Base-by-base conservation (phyloP, 2,113 vertebrate species). In the Prochilodus magdalenae region DNA sequence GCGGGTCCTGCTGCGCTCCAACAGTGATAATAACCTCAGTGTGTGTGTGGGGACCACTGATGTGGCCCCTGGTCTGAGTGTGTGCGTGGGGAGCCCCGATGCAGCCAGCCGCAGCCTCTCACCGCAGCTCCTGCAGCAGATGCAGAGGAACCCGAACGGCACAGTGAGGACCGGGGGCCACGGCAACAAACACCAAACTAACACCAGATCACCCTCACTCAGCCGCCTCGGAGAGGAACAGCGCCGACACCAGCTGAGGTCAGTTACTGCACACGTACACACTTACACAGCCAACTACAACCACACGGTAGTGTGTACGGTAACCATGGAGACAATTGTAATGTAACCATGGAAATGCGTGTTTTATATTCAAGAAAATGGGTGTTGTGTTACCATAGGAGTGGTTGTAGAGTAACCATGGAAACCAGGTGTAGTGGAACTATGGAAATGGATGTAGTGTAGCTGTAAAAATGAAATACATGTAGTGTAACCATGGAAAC, bases 11-110 rank as follows among this genome's bases (percentile, higher is more conserved):
- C 95, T 98, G 69, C 96, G 97, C 65, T 99, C 97, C 90, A 99
- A 98, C 93, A 99, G 97, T 0, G 97, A 99, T 92, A 99, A 96
- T 93, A 98, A 97, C 88, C 94, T 99, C 66, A 93, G 93, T 87
- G 95, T 94, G 94, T 92, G 94, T 16, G 92, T 90, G 53, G 90
- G 88, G 80, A 88, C 94, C 33, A 92, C 93, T 44, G 93, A 90
- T 60, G 83, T 60, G 24, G 57, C 57, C 57, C 57, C 57, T 2
- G 57, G 22, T 87, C 94, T 99, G 63, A 93, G 93, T 87, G 95
- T 94, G 94, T 92, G 94, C 14, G 91, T 91, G 55, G 90, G 88
- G 79, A 89, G 95, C 30, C 93, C 93, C 49, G 93, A 90, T 60
- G 83, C 94, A 16, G 88, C 96, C 14, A 96, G 96, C 84, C 96